Conservation (phyloP, 1,140 invertebrate genomes). For the Aculops lycopersici region DNA sequence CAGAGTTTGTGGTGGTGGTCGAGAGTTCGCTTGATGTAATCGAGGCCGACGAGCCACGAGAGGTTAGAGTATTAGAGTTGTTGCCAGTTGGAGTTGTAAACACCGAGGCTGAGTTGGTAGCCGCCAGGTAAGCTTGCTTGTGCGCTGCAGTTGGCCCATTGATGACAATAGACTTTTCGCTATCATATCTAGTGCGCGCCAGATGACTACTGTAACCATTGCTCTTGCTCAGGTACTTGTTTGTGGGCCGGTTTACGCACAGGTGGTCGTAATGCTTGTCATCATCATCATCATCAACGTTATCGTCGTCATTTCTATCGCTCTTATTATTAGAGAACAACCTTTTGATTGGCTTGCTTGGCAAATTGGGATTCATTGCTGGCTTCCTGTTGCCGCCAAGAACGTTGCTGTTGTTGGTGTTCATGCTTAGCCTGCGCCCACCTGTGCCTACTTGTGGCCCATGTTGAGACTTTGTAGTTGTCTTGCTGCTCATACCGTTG, state of each 20-base stretch:
- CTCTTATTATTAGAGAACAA: background rate
- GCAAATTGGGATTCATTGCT: no score
- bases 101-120: background rate
- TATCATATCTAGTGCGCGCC: background rate
- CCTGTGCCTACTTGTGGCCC: background rate
- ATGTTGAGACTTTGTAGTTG: no score
- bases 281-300: background rate
- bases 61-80: constrained; percentile 6
- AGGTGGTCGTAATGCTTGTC: background rate
- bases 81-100: background rate
- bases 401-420: no score
- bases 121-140: background rate
- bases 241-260: background rate
- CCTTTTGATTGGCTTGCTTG: no score
- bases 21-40: background rate
- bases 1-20: constrained; percentile 1
- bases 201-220: background rate
- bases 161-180: background rate
- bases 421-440: background rate
- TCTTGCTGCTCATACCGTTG: no score
- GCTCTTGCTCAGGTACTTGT: no score
- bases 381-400: no score
- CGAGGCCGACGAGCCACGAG: constrained; percentile 1
- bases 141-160: background rate
- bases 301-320: background rate